Evolutionary conservation across 2,113 vertebrate genomes (phyloP), one percentile per base, ranked within the genome.

Genomic region (Telmatochromis sp.): DNA sequence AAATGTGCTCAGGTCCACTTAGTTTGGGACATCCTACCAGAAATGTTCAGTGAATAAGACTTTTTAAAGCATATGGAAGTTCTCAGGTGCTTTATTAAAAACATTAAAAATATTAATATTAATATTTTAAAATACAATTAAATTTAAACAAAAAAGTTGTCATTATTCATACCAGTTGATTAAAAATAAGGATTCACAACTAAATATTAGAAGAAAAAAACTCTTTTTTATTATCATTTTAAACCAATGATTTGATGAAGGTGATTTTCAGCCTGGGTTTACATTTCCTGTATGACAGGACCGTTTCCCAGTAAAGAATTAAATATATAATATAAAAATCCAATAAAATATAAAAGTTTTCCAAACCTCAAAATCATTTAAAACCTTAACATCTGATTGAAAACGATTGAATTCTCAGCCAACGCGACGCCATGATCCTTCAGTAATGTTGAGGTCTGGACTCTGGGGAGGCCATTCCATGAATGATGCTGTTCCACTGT

Each of bases 211-310:
- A n/a, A 37, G 2, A 2, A 28, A 28, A 28, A 10, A 9, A 0
- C 0, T 35, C 1, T 7, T 26, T 2, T 19, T 33, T 60, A 33
- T 60, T 10, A 33, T 60, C 3, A 19, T 63, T 63, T 19, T 33
- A 63, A 35, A 1, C 0, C 0, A 65, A 5, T n/a, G 0, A 12
- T 12, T 65, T 65, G 60, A 3, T 1, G 6, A 63, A 19, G 31
- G 31, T 35, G 17, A 23, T 71, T 71, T 3, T 71, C 13, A 14
- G n/a, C n/a, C 35, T 71, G 7, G 7, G 5, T 42, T 71, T 71
- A 5, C 7, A 0, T 42, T 6, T 71, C 35, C n/a, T 23, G 33
- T 1, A 6, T 28, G 13, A 58, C 26, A 9, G 3, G 13, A 58
- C 55, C 2, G 1, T 2, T 40, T 40, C 33, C 63, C 35, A 40